Conservation (phyloP, 2,797 vertebrate species). For the Rhinichthys osculus region DNA sequence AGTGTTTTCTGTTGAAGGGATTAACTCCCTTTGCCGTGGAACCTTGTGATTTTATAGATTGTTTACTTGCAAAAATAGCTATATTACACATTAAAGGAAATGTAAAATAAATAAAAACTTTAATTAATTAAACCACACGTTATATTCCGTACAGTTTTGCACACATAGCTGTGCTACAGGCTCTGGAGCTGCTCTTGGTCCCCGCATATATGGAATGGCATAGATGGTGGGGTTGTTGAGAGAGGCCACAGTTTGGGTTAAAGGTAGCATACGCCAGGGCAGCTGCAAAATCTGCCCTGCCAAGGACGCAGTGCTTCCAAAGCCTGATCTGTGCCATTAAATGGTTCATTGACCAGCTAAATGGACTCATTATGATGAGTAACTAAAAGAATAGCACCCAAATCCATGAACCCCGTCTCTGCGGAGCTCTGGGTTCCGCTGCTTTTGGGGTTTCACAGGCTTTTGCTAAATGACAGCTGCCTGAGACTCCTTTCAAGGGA, state of each 20-base stretch:
- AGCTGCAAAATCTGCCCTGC: conserved; percentile 81
- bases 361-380: conserved; percentile 86
- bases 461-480: conserved; percentile 78
- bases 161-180: not conserved
- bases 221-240: conserved; percentile 20
- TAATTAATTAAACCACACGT: not conserved
- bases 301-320: conserved; percentile 82
- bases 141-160: not conserved
- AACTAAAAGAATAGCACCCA: conserved; percentile 83
- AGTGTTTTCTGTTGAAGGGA: not conserved
- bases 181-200: not conserved
- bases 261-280: conserved; percentile 71
- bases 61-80: not conserved
- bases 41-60: not conserved
- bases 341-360: conserved; percentile 86
- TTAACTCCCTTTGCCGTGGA: not conserved
- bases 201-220: not conserved
- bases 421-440: conserved; percentile 72
- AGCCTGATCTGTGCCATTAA: conserved; percentile 79
- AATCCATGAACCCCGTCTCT: conserved; percentile 74
- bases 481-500: conserved; percentile 74
- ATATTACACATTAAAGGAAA: not conserved
- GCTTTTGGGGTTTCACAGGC: conserved; percentile 70
- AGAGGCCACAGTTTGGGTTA: conserved; percentile 45
- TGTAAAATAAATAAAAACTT: not conserved